phyloP scores from a whole-genome alignment of 2,113 vertebrate genomes.

The Vidua macroura region DNA sequence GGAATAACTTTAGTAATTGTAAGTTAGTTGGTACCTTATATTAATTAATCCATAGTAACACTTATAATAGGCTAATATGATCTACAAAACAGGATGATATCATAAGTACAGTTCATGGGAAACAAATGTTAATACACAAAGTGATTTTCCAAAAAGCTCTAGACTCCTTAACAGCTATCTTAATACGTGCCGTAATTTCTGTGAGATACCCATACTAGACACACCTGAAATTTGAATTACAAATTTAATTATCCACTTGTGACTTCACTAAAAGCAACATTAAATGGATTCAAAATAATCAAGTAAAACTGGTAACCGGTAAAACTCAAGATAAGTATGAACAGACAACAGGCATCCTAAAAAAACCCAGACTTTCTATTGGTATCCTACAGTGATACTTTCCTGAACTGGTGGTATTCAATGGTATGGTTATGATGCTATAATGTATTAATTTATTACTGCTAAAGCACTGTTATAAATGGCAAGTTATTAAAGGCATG shows the following conservation, averaged over 20 bases:
- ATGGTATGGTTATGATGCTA: background rate
- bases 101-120: background rate
- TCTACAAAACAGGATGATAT: background rate
- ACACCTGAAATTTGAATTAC: background rate
- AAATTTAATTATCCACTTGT: background rate
- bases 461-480: background rate
- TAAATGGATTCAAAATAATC: background rate
- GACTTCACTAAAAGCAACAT: background rate
- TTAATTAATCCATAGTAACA: background rate
- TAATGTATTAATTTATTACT: background rate
- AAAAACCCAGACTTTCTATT: background rate
- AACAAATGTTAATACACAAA: background rate
- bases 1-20: background rate
- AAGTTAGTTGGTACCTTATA: background rate
- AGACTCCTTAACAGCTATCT: background rate
- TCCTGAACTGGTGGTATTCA: background rate
- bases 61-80: background rate
- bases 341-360: background rate
- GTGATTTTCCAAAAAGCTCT: background rate
- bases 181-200: background rate
- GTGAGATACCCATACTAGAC: background rate
- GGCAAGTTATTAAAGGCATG: background rate
- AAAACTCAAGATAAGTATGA: background rate
- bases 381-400: background rate
- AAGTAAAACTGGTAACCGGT: background rate